A percentile compares a stretch with the other conserved stretches of the same genome.
These are phyloP conservation scores for Asbolus verrucosus DNA, from an alignment of 1,140 invertebrate species.

Conservation along the genomic window DNA sequence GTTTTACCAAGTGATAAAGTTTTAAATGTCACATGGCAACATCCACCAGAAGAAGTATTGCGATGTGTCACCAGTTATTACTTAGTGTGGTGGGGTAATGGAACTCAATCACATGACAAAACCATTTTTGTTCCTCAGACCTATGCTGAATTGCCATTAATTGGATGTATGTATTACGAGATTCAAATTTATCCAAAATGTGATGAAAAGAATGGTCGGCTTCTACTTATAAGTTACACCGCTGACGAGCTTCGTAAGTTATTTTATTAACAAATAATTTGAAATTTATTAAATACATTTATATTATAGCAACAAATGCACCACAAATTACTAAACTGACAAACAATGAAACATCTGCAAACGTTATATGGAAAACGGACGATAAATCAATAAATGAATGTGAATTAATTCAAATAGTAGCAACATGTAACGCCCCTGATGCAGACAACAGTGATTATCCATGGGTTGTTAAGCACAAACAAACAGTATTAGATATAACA, in stretches of 20 bases:
- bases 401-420: background rate
- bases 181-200: too few species aligned
- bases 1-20: background rate
- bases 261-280: too few species aligned
- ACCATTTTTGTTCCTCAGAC: background rate
- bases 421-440: background rate
- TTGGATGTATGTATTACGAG: too few species aligned
- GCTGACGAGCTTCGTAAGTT: too few species aligned
- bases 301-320: background rate
- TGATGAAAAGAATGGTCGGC: too few species aligned
- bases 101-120: background rate
- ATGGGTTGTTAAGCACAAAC: too few species aligned
- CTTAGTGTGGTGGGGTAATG: constrained; percentile 23
- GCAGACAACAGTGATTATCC: too few species aligned
- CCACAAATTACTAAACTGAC: background rate
- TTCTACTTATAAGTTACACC: too few species aligned
- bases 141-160: background rate
- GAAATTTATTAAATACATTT: too few species aligned
- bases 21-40: constrained; percentile 14
- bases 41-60: background rate
- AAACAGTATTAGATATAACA: too few species aligned
- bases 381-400: constrained; percentile 11
- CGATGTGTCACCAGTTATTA: constrained; percentile 7
- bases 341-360: background rate
- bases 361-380: background rate